Percentiles rank a stretch among this genome's conserved stretches.
phyloP scores from a whole-genome alignment of 2,113 vertebrate species.

The Elanoides forficatus region DNA sequence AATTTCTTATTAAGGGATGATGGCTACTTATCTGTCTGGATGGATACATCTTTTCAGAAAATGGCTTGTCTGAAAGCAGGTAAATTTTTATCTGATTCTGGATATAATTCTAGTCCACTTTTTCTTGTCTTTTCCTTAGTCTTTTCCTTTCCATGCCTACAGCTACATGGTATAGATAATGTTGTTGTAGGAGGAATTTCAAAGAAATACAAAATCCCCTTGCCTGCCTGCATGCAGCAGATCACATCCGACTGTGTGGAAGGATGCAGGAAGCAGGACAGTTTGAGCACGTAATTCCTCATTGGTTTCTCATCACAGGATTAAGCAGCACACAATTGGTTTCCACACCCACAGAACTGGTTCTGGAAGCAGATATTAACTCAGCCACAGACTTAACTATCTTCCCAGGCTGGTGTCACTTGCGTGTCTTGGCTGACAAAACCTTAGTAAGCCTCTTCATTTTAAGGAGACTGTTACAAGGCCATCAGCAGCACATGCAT shows the following conservation, averaged over 20 bases:
- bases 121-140: not conserved
- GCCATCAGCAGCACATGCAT: not conserved
- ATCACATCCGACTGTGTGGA: not conserved
- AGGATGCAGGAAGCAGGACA: conserved; percentile 19
- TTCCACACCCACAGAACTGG: conserved; percentile 29
- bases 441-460: conserved; percentile 10
- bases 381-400: not conserved
- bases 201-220: not conserved
- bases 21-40: not conserved
- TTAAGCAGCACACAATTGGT: not conserved
- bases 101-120: not conserved
- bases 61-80: not conserved
- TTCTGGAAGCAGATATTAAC: not conserved
- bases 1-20: not conserved
- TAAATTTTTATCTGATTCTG: not conserved
- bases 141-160: not conserved
- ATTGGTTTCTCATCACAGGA: conserved; percentile 4
- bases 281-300: not conserved
- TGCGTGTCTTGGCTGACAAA: not conserved
- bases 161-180: not conserved
- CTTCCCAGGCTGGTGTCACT: not conserved
- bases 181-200: not conserved
- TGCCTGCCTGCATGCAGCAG: not conserved
- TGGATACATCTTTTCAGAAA: not conserved
- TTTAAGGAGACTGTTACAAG: not conserved